These are phyloP conservation scores for Tupiocoris notatus DNA, from an alignment of 2,888 invertebrate species.

Conservation along the genomic window DNA sequence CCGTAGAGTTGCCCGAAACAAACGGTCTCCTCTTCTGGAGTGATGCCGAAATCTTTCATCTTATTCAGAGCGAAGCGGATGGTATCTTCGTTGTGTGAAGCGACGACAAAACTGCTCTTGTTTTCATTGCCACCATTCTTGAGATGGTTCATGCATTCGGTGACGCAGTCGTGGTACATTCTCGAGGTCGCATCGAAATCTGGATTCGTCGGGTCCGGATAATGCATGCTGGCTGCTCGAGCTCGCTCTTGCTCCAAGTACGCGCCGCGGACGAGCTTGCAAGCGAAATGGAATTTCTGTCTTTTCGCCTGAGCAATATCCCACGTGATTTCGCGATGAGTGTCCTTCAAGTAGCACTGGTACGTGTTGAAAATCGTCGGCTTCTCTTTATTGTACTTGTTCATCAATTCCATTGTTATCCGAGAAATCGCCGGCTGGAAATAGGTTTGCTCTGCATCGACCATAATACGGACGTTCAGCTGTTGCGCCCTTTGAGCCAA, in stretches of 20 bases:
- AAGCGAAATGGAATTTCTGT: conserved; percentile 96
- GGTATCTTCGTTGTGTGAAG: conserved; percentile 98
- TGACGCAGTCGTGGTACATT: conserved; percentile 88
- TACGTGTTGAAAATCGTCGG: conserved; percentile 97
- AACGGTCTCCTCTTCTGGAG: conserved; percentile 89
- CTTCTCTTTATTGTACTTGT: conserved; percentile 84
- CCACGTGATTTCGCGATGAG: conserved; percentile 80
- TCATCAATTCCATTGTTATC: conserved; percentile 96
- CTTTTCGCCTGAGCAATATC: conserved; percentile 94
- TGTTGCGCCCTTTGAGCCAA: conserved; percentile 86
- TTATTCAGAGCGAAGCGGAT: conserved; percentile 92
- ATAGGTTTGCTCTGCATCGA: conserved; percentile 99
- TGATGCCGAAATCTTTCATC: conserved; percentile 89
- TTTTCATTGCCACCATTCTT: conserved; percentile 67
- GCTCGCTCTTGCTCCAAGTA: conserved; percentile 96
- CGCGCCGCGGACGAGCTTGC: conserved; percentile 96
- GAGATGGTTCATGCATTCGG: conserved; percentile 79
- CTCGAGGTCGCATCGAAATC: conserved; percentile 86
- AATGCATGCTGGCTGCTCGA: conserved; percentile 84
- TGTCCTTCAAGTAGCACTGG: conserved; percentile 93
- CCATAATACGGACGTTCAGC: conserved; percentile 93
- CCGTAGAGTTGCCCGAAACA: conserved; percentile 98
- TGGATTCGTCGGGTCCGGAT: conserved; percentile 93
- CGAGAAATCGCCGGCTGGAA: conserved; percentile 99
- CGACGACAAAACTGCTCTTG: conserved; percentile 86